Percentiles rank a stretch among this genome's conserved stretches.
Conservation (phyloP, 2,797 vertebrate genomes). For the Hippoglossus hippoglossus region DNA sequence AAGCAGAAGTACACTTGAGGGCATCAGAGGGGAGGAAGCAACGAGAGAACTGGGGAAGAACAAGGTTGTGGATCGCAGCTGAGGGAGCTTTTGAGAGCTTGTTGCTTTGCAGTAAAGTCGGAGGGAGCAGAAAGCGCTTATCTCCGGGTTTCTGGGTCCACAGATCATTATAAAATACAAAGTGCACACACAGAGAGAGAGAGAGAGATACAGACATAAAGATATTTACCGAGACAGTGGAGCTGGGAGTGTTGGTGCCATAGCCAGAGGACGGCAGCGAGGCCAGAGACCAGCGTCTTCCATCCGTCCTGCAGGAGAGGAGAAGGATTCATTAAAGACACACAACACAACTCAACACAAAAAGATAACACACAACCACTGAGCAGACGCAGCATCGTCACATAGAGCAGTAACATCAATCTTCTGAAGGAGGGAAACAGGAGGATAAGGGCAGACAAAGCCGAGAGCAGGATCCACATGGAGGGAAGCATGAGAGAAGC, state of each 20-base stretch:
- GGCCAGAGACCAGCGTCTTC: constrained; percentile 96
- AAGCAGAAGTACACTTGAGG: constrained; percentile 6
- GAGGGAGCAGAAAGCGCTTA: background rate
- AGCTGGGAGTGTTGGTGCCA: constrained; percentile 98
- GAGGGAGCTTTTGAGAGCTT: background rate
- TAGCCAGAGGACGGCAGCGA: constrained; percentile 97
- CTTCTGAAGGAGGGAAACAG: constrained; percentile 13
- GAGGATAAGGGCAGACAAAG: background rate
- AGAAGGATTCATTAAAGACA: background rate
- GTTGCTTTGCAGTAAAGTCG: constrained; percentile 7
- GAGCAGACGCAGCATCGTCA: background rate
- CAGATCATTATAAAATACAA: background rate
- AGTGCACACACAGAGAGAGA: background rate
- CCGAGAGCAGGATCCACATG: background rate
- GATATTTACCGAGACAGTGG: constrained; percentile 94
- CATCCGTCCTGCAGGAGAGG: constrained; percentile 87
- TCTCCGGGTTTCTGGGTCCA: background rate
- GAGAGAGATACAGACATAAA: background rate
- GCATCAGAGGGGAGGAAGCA: constrained; percentile 1
- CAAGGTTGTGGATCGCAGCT: fast-evolving
- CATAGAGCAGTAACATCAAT: background rate
- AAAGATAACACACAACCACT: background rate
- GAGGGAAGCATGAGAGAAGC: constrained; percentile 3
- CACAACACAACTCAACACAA: no score
- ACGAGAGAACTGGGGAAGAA: background rate